Conservation (phyloP, 2,888 invertebrate genomes). For the Carabus problematicus region DNA sequence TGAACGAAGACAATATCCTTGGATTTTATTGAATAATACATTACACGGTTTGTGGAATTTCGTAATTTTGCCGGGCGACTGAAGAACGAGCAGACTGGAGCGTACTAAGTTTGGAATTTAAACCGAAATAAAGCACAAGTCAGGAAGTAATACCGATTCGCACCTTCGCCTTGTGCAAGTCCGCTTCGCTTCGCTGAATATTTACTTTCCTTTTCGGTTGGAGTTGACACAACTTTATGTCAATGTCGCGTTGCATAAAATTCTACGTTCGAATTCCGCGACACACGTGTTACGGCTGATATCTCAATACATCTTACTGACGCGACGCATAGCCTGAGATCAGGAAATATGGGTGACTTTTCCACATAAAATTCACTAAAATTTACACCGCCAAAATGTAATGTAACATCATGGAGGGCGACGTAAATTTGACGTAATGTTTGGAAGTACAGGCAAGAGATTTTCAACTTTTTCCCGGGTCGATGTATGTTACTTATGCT, state of each 20-base stretch:
- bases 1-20: conserved; percentile 16
- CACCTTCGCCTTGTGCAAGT: conserved; percentile 1
- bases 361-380: too few relatives aligned
- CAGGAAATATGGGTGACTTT: too few relatives aligned
- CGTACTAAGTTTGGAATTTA: conserved; percentile 12
- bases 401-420: too few relatives aligned
- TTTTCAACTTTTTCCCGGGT: too few relatives aligned
- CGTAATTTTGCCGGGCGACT: conserved; percentile 24
- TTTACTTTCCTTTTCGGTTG: conserved; percentile 12
- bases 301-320: conserved; percentile 7
- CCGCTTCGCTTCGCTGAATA: conserved; percentile 5
- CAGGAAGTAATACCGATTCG: conserved; percentile 10
- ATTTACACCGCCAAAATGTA: too few relatives aligned
- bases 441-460: too few relatives aligned
- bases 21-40: conserved; percentile 41
- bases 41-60: conserved; percentile 26
- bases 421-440: too few relatives aligned
- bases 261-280: conserved; percentile 1
- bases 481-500: too few relatives aligned
- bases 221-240: conserved; percentile 14
- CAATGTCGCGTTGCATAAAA: conserved; percentile 4
- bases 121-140: conserved; percentile 11
- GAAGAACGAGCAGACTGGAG: conserved; percentile 3
- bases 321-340: too few relatives aligned
- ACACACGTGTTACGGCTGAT: neutral